Base-by-base conservation (phyloP, 2,797 vertebrate species). In the Taenioides sp. region DNA sequence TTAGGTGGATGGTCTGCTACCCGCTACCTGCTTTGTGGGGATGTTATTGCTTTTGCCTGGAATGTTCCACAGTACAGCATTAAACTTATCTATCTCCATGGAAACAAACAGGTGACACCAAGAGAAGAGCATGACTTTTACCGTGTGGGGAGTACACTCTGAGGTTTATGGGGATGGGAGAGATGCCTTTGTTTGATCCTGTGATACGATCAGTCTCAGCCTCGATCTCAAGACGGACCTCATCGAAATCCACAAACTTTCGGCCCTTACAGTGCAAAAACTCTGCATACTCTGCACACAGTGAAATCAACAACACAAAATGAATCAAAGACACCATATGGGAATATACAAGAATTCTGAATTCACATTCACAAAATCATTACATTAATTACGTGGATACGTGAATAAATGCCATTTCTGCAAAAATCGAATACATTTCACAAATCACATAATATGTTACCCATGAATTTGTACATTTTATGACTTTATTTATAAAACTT, bases 191-290 rank as follows among this genome's bases (percentile, higher is more conserved):
- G 91, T 99, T 99, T 66, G 94, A 95, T 27, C 97, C 97, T 0
- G 97, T 99, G 80, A 95, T 87, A 37, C 97, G 88, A 23, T 98
- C 97, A 0, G 97, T 98, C 81, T 99, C 97, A 0, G 95, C 95
- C 82, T 98, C 97, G 2, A 99, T 99, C 90, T 99, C 97, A 80
- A 90, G 86, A 17, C 97, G 95, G 18, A 98, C 97, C 88, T 99
- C 97, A 0, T 99, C 97, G 5, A 99, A 98, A 79, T 98, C 97
- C 28, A 95, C 96, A 93, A 99, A 98, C 74, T 97, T 98, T 20
- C 95, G 95, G 65, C 96, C 95, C 61, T 99, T 98, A 87, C 96
- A 97, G 92, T 99, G 97, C 82, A 99, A 90, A 89, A 99, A 99
- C 82, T 99, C 97, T 0, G 97, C 97, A 80, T 98, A 96, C 72